Evolutionary conservation across 2,797 vertebrate species (phyloP).

Genomic region (Hozukius guyotensis): DNA sequence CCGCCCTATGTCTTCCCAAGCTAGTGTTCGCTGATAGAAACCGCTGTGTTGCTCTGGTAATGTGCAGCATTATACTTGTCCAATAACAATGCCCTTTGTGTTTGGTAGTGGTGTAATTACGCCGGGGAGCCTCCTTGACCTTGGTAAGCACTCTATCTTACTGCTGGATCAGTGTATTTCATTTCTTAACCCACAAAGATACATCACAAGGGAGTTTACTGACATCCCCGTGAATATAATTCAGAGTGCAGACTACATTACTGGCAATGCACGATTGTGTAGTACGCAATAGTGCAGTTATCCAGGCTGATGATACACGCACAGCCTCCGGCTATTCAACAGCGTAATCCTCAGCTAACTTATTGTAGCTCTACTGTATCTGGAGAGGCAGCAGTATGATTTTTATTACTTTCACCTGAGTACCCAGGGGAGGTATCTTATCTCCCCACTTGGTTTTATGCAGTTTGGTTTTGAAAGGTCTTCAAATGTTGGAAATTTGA

Average conservation of each 20-base stretch:
- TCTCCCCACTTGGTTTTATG: conserved; percentile 68
- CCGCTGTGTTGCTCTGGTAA: conserved; percentile 83
- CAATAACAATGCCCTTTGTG: conserved; percentile 87
- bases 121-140: conserved; percentile 82
- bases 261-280: conserved; percentile 47
- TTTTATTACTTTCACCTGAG: conserved; percentile 63
- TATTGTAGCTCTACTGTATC: conserved; percentile 65
- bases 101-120: conserved; percentile 80
- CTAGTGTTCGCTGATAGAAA: conserved; percentile 82
- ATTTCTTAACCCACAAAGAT: conserved; percentile 77
- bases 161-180: conserved; percentile 77
- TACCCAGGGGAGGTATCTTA: conserved; percentile 60
- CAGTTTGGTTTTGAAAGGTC: conserved; percentile 57
- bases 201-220: conserved; percentile 77
- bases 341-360: conserved; percentile 68
- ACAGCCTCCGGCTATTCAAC: conserved; percentile 60
- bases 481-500: conserved; percentile 70
- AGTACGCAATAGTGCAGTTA: conserved; percentile 62
- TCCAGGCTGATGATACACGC: conserved; percentile 59
- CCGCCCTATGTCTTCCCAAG: conserved; percentile 83
- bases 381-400: conserved; percentile 52
- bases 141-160: conserved; percentile 80
- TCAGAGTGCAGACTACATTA: conserved; percentile 57
- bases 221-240: conserved; percentile 65
- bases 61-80: conserved; percentile 85